phyloP scores from a whole-genome alignment of 2,797 vertebrate species.

The Tamandua tetradactyla region DNA sequence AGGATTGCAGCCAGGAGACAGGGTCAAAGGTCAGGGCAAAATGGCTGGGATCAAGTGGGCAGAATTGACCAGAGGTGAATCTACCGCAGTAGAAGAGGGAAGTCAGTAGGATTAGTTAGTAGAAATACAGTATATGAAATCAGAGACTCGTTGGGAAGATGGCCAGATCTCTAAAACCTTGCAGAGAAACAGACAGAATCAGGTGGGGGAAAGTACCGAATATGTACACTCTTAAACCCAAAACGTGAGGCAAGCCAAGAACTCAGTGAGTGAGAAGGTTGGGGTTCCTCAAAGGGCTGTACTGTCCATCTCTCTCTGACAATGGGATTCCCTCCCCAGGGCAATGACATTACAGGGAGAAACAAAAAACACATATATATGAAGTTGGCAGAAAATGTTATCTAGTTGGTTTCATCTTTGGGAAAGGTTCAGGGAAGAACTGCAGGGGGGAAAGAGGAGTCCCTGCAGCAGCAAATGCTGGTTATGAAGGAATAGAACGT shows the following conservation, averaged over 20 bases:
- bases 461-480: not conserved
- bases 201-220: not conserved
- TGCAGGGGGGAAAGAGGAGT: not conserved
- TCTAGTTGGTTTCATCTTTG: not conserved
- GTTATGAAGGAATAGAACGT: not conserved
- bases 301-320: not conserved
- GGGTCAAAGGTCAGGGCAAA: not conserved
- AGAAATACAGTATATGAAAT: not conserved
- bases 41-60: not conserved
- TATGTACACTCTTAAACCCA: not conserved
- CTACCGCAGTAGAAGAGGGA: not conserved
- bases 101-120: not conserved
- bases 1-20: not conserved
- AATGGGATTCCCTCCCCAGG: not conserved
- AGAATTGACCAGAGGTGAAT: not conserved
- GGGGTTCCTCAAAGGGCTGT: not conserved
- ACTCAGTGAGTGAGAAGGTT: not conserved
- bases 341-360: not conserved
- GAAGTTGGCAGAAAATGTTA: not conserved
- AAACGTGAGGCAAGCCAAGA: not conserved
- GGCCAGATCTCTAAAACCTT: not conserved
- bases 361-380: too few relatives aligned
- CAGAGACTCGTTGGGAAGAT: not conserved
- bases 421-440: not conserved
- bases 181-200: not conserved